These are phyloP conservation scores for Nomada fabriciana DNA, from an alignment of 2,888 invertebrate genomes.

Conservation along the genomic window DNA sequence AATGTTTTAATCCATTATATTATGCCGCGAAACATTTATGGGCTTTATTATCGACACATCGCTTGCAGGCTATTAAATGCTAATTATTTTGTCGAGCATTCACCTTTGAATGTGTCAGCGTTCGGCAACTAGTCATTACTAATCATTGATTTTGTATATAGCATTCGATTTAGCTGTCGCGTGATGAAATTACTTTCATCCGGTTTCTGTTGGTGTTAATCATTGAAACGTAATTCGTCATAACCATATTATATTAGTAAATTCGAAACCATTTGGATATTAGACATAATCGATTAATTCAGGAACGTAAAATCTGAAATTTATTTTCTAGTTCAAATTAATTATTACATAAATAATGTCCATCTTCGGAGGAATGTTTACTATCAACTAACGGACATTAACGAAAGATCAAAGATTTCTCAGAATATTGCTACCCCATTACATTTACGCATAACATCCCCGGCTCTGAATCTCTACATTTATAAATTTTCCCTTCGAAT, in stretches of 20 bases:
- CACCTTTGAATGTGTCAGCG: background rate
- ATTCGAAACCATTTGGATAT: background rate
- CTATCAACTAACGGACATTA: background rate
- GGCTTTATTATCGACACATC: constrained; percentile 18
- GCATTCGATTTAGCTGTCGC: background rate
- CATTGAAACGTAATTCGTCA: background rate
- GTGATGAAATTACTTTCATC: background rate
- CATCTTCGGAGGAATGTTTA: background rate
- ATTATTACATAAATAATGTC: background rate
- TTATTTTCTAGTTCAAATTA: no score
- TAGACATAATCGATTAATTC: background rate
- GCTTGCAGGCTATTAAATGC: constrained; percentile 22
- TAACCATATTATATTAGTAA: background rate
- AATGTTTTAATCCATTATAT: constrained; percentile 56
- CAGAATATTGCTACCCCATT: background rate
- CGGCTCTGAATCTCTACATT: background rate
- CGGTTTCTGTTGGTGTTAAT: background rate
- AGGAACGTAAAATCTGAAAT: background rate
- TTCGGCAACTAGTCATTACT: background rate
- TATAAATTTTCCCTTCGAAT: background rate
- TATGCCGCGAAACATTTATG: constrained; percentile 41
- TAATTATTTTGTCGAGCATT: constrained; percentile 42
- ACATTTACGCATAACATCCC: background rate
- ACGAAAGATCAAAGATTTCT: background rate
- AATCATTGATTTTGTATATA: background rate